Evolutionary conservation across 2,888 invertebrate species (phyloP).

Genomic region (Drosophila quinaria): DNA sequence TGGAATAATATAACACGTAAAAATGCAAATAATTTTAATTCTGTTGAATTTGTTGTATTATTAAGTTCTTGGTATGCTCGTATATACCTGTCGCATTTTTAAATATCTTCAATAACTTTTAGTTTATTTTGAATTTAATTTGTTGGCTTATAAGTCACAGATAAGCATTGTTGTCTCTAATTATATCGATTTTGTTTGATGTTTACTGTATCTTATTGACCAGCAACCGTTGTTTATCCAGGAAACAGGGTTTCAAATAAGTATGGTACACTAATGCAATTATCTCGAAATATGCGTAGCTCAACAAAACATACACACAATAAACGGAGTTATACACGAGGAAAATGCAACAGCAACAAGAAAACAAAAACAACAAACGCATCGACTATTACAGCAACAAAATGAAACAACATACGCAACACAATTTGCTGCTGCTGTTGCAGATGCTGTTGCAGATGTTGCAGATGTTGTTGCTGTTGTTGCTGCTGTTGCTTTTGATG

Average conservation of each 20-base stretch:
- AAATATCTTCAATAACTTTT: no score
- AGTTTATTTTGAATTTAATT: no score
- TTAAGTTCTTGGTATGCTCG: neutral
- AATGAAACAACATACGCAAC: constrained; percentile 44
- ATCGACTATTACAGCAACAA: constrained; percentile 24
- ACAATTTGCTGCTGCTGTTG: constrained; percentile 28
- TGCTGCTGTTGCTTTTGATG: constrained; percentile 25
- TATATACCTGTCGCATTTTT: neutral
- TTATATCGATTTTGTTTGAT: neutral
- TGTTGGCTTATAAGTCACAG: no score
- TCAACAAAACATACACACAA: constrained; percentile 1
- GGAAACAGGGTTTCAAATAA: neutral
- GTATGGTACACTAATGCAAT: constrained; percentile 10
- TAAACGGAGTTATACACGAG: neutral
- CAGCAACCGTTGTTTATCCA: neutral
- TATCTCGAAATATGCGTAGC: constrained; percentile 8
- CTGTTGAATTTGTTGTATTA: neutral
- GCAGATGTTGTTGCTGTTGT: constrained; percentile 20
- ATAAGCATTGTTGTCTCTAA: neutral
- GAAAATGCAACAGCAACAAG: neutral
- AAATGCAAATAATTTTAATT: neutral
- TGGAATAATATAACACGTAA: neutral
- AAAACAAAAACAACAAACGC: neutral
- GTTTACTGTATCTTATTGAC: neutral
- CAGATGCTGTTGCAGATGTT: constrained; percentile 9